A percentile compares a stretch with the other conserved stretches of the same genome.
phyloP scores from a whole-genome alignment of 2,888 invertebrate genomes.

The Argynnis bischoffii region DNA sequence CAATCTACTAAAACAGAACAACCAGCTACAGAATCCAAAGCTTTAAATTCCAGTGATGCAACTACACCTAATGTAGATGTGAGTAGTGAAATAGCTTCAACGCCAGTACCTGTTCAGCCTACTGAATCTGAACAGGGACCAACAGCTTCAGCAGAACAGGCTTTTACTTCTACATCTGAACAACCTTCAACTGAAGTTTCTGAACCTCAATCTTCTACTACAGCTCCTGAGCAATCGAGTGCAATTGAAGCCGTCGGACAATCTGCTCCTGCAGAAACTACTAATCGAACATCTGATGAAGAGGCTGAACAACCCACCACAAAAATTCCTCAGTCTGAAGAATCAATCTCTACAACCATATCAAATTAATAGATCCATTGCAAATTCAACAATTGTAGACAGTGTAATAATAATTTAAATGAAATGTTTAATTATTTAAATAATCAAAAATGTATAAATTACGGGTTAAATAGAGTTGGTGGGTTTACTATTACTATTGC shows the following conservation, averaged over 20 bases:
- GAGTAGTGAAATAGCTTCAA: conserved; percentile 42
- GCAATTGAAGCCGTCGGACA: conserved; percentile 34
- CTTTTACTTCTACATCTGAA: conserved; percentile 37
- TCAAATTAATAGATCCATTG: conserved; percentile 32
- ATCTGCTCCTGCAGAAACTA: conserved; percentile 33
- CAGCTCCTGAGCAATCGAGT: conserved; percentile 38
- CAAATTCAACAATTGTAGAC: conserved; percentile 23
- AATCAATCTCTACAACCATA: conserved; percentile 40
- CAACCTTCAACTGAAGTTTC: conserved; percentile 40
- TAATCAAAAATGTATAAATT: neutral
- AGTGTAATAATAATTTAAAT: conserved; percentile 33
- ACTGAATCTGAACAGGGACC: conserved; percentile 40
- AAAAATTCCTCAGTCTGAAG: conserved; percentile 29
- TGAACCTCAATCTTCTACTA: conserved; percentile 45
- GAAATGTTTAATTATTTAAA: conserved; percentile 11
- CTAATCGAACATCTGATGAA: conserved; percentile 34
- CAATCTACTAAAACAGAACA: conserved; percentile 16
- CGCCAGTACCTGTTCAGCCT: conserved; percentile 43
- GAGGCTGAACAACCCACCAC: conserved; percentile 33
- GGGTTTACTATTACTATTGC: conserved; percentile 9
- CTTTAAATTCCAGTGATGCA: conserved; percentile 27
- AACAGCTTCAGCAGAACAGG: conserved; percentile 37
- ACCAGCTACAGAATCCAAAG: conserved; percentile 31
- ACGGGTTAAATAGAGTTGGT: conserved; percentile 27
- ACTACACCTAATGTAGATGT: conserved; percentile 30